phyloP scores from a whole-genome alignment of 2,113 vertebrate species.

The Sceloporus tristichus region DNA sequence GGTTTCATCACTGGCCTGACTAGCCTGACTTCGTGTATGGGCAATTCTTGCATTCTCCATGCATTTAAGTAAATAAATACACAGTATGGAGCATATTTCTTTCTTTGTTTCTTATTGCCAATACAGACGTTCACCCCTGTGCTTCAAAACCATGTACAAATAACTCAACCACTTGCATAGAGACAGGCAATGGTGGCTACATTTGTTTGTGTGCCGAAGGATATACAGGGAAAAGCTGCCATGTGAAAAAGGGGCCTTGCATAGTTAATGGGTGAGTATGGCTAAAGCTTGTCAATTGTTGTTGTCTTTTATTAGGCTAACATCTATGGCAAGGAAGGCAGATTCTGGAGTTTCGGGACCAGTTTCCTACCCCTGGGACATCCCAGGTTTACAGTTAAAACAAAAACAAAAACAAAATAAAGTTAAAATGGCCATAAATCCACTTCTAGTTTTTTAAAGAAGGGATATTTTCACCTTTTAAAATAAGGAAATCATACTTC shows the following conservation, averaged over 20 bases:
- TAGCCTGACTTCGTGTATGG: neutral
- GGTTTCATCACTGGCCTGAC: neutral
- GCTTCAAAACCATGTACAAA: constrained; percentile 85
- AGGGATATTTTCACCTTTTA: no score
- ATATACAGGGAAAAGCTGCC: constrained; percentile 85
- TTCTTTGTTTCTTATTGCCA: neutral
- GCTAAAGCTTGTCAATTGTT: neutral
- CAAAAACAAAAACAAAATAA: no score
- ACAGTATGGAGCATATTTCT: accelerated
- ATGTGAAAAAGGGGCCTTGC: constrained; percentile 83
- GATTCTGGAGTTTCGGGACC: no score
- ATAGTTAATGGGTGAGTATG: constrained; percentile 84
- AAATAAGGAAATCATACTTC: no score
- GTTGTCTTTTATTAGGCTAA: neutral
- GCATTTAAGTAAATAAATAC: neutral
- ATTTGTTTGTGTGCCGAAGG: constrained; percentile 86
- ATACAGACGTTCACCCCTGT: constrained; percentile 86
- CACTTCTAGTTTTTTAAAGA: no score
- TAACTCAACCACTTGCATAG: constrained; percentile 87
- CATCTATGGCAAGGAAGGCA: neutral
- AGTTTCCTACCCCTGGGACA: neutral
- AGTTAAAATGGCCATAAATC: no score
- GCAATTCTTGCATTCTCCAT: neutral
- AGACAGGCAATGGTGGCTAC: constrained; percentile 84
- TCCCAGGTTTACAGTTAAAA: no score